Base-by-base conservation (phyloP, 2,113 vertebrate genomes). In the Morone chrysops region DNA sequence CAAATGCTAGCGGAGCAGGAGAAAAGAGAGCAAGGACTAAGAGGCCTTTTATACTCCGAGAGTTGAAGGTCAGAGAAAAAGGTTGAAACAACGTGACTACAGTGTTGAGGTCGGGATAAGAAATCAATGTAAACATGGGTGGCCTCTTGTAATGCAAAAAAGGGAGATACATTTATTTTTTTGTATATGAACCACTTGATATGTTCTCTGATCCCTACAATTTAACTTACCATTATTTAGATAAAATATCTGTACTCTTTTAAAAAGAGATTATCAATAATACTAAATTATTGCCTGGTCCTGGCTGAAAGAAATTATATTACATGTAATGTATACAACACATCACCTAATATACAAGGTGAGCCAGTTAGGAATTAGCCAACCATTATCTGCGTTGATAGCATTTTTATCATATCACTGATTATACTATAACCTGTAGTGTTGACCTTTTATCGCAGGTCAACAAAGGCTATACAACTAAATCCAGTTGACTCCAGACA, bases 1-100 rank as follows among this genome's bases (percentile, higher is more conserved):
- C 40, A 70, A 38, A 11, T 47, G 60, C 66, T 80, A 92, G 86
- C 80, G 78, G 81, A 77, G 85, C 68, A 61, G 54, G 62, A 54
- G 48, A 45, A 62, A 5, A 31, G 9, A 9, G 63, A 17, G 63
- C 18, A 10, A 38, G 14, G 14, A 10, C 31, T 45, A 41, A 8
- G n/a, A 70, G 43, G 78, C 61, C 47, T 9, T 25, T 31, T 41
- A 22, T 50, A 63, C 36, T 41, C 5, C 57, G 40, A 16, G 22
- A 25, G 18, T 56, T 38, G 8, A 80, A 47, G n/a, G 56, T 62
- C 25, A 38, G 4, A 31, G 14, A 53, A 25, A 65, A 53, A 65
- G 11, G 61, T 22, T 31, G 12, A 25, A 0, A 4, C 3, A 67
- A 25, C 22, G 11, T 11, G 12, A 63, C 5, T 1, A 43, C 2